Conservation (phyloP, 2,888 invertebrate species). For the Griposia aprilina region DNA sequence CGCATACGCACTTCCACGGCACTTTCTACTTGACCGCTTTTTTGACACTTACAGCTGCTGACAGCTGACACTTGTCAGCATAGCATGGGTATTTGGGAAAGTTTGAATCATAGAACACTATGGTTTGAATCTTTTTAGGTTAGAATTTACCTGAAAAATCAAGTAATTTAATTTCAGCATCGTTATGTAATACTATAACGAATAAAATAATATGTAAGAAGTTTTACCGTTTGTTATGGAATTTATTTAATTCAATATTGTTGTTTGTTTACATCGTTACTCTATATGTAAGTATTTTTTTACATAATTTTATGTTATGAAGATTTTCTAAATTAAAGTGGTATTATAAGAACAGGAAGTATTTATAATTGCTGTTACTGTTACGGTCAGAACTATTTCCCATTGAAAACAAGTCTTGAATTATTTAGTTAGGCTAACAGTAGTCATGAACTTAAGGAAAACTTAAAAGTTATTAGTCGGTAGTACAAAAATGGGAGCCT, state of each 20-base stretch:
- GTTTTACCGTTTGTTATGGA: slow-evolving; percentile 21
- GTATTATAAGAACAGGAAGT: not conserved
- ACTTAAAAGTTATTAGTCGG: not conserved
- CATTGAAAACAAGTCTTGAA: not conserved
- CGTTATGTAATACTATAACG: slow-evolving; percentile 29
- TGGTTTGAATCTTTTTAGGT: slow-evolving; percentile 40
- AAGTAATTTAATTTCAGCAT: slow-evolving; percentile 33
- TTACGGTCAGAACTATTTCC: not conserved
- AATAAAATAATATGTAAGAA: slow-evolving; percentile 17
- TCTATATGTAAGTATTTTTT: slow-evolving; percentile 40
- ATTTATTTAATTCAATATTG: slow-evolving; percentile 19
- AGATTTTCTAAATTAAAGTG: slow-evolving; percentile 4
- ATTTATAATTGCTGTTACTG: not conserved
- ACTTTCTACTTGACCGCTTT: no score
- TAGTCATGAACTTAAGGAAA: slow-evolving; percentile 10
- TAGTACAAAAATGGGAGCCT: not conserved
- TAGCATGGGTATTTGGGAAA: slow-evolving; percentile 17
- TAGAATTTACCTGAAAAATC: slow-evolving; percentile 49
- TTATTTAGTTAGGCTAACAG: not conserved
- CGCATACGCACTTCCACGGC: no score
- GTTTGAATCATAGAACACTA: no score
- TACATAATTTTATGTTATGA: not conserved
- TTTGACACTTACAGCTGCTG: no score
- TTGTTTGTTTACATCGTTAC: slow-evolving; percentile 16
- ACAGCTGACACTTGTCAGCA: slow-evolving; percentile 8